Evolutionary conservation across 2,113 vertebrate species (phyloP), one percentile per base, ranked within the genome.

Genomic region (Bubo bubo): DNA sequence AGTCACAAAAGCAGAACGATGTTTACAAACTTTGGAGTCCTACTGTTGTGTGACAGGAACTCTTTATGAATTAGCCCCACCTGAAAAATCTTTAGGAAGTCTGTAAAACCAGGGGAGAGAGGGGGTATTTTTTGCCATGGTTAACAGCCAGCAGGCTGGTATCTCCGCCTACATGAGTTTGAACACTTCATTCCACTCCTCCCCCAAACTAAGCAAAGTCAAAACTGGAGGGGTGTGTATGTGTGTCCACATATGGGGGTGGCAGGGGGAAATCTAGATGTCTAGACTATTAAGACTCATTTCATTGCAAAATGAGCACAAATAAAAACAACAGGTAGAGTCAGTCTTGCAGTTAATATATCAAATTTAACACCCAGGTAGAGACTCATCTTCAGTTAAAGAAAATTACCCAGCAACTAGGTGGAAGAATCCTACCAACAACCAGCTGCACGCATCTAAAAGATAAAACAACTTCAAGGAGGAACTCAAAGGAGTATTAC

Each of bases 251-350:
- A 21, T 83, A 43, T 53, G 90, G 84, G 90, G 90, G 90, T 58
- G 90, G 95, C 35, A 85, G 23, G 59, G 77, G 56, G 56, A 89
- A 90, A 93, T 85, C 93, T 90, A 87, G 86, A 84, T 90, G 73
- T 90, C 86, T 93, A 72, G 77, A 91, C 93, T 76, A 81, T 64
- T 91, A 94, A 88, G 35, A 85, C 63, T 89, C 4, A 93, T 79
- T 93, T 79, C 60, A 47, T 53, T 82, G 87, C 77, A 94, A 81
- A 75, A 96, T 20, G 9, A 89, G 53, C 81, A 91, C 70, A 93
- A 95, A 93, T 89, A 47, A 96, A 96, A 95, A 94, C 86, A 96
- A 95, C 73, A 96, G 73, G 77, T 94, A 41, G 53, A 86, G 41
- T 64, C 39, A 71, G 11, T 70, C 72, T 81, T 71, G 12, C 21